A percentile compares a stretch with the other conserved stretches of the same genome.
phyloP scores from a whole-genome alignment of 2,888 invertebrate genomes.

The Drosophila ezoana region DNA sequence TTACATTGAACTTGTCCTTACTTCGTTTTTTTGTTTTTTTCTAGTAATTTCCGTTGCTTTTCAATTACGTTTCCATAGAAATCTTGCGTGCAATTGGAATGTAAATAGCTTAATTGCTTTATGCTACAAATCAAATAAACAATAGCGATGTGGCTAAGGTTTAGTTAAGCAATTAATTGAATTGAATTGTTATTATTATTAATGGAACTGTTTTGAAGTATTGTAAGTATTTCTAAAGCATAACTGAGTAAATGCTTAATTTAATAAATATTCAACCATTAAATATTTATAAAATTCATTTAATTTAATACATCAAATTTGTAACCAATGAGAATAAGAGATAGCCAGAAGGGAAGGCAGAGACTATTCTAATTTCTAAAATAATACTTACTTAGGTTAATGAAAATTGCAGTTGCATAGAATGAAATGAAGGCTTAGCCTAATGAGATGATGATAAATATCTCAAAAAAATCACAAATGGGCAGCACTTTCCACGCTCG shows the following conservation, averaged over 20 bases:
- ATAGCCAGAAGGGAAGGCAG: too few species aligned
- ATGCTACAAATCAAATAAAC: conserved; percentile 11
- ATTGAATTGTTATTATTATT: too few species aligned
- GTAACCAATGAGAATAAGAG: too few species aligned
- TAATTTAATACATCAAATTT: too few species aligned
- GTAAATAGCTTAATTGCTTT: conserved; percentile 40
- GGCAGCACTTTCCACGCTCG: conserved; percentile 19
- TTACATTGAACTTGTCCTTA: conserved; percentile 41
- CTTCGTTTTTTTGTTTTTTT: conserved; percentile 1
- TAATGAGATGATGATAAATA: too few species aligned
- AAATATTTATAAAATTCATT: too few species aligned
- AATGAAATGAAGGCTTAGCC: too few species aligned
- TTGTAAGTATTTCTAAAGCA: background rate
- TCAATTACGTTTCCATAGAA: conserved; percentile 11
- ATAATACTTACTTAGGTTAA: too few species aligned
- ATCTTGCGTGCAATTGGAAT: conserved; percentile 29
- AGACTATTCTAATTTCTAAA: too few species aligned
- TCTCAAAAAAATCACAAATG: conserved; percentile 1
- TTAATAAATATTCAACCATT: background rate
- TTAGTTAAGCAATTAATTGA: background rate
- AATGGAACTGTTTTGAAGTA: conserved; percentile 5
- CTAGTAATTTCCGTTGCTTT: conserved; percentile 42
- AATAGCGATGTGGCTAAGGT: conserved; percentile 21
- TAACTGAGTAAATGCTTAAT: conserved; percentile 7
- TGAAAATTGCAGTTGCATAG: too few species aligned